Evolutionary conservation across 2,113 vertebrate species (phyloP).

Genomic region (Clarias gariepinus): DNA sequence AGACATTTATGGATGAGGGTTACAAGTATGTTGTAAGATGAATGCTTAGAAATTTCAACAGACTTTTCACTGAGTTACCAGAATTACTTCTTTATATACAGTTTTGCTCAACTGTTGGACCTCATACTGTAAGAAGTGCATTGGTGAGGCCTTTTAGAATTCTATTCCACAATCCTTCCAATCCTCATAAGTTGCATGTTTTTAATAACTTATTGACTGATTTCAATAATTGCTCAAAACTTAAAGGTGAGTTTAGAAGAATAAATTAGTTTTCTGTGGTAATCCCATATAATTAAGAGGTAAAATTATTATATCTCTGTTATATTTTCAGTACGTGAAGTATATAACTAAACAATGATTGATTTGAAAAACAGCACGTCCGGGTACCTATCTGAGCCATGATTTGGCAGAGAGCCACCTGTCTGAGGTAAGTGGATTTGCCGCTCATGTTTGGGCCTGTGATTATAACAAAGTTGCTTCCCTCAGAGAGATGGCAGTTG

Average conservation of each 20-base stretch:
- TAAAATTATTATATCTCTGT: not conserved
- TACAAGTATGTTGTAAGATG: not conserved
- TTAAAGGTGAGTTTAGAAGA: not conserved
- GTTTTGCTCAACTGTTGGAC: not conserved
- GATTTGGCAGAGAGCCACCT: constrained; percentile 94
- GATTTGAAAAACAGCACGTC: not conserved
- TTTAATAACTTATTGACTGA: not conserved
- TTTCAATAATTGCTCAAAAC: not conserved
- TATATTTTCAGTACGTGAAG: not conserved
- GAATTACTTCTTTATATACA: too few relatives aligned
- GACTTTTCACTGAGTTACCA: not conserved
- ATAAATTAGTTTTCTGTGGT: not conserved
- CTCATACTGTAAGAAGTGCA: not conserved
- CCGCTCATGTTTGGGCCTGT: constrained; percentile 99
- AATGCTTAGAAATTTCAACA: not conserved
- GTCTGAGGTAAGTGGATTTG: constrained; percentile 96
- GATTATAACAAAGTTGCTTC: constrained; percentile 91
- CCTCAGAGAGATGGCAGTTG: constrained; percentile 88
- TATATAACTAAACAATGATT: not conserved
- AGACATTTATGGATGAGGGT: not conserved
- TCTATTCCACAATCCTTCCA: not conserved
- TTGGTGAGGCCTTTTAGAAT: not conserved
- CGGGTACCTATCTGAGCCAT: constrained; percentile 95
- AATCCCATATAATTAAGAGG: constrained; percentile 1
- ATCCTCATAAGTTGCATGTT: not conserved